Percentiles rank a stretch among this genome's conserved stretches.
These are phyloP conservation scores for Ceratosolen solmsi DNA, from an alignment of 1,140 invertebrate genomes.

Conservation along the genomic window DNA sequence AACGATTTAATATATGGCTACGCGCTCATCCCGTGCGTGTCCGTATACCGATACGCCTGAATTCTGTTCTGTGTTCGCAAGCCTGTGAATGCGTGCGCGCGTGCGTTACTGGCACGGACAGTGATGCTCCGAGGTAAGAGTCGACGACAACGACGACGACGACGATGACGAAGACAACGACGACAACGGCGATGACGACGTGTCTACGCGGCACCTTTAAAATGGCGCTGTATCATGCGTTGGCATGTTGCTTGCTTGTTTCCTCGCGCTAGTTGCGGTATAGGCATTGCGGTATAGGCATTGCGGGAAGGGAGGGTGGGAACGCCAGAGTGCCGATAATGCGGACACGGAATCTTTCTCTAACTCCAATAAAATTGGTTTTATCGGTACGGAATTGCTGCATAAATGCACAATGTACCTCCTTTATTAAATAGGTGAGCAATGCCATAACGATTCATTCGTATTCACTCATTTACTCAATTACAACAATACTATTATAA, in stretches of 20 bases:
- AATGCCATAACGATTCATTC: too few species aligned
- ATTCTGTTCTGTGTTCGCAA: background rate
- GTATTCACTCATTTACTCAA: too few species aligned
- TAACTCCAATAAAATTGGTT: too few species aligned
- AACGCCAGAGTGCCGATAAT: too few species aligned
- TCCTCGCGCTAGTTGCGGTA: background rate
- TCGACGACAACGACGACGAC: background rate
- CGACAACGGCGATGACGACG: background rate
- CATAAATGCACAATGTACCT: too few species aligned
- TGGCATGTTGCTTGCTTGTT: background rate
- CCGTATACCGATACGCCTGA: background rate
- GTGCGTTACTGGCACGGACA: background rate
- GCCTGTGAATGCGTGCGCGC: background rate
- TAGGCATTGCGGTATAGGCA: too few species aligned
- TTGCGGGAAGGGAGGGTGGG: too few species aligned
- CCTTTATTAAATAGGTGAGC: too few species aligned
- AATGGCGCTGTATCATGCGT: slow-evolving; percentile 35
- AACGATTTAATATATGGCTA: slow-evolving; percentile 2
- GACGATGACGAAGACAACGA: background rate
- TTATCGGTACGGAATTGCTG: too few species aligned
- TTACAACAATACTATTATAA: too few species aligned
- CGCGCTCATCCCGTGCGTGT: background rate
- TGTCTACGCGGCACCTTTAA: slow-evolving; percentile 45
- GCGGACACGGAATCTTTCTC: too few species aligned
- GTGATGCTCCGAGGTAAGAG: background rate